Evolutionary conservation across 2,113 vertebrate genomes (phyloP).

Genomic region (Calonectris borealis): DNA sequence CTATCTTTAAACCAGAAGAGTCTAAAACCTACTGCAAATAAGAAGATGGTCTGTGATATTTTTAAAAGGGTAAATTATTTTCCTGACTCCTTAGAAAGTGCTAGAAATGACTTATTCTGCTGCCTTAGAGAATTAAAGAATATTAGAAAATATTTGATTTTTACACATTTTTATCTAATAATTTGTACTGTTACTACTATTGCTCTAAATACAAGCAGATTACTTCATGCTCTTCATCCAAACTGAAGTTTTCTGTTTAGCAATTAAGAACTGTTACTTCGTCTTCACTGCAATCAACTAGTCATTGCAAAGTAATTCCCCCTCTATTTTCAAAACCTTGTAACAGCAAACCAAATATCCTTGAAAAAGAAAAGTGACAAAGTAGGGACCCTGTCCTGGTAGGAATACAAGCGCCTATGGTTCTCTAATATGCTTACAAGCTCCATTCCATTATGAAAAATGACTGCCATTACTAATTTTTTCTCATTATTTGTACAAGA

Average conservation of each 20-base stretch:
- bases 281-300: neutral
- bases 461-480: neutral
- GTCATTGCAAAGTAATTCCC: neutral
- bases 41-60: fast-evolving
- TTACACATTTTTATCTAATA: neutral
- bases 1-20: neutral
- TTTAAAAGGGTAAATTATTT: neutral
- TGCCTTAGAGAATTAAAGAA: neutral
- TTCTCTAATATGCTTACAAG: neutral
- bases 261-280: neutral
- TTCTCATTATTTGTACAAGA: neutral
- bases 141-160: neutral
- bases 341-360: neutral
- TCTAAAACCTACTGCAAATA: neutral
- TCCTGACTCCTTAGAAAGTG: neutral
- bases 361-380: neutral
- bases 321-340: neutral
- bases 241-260: neutral
- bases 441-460: neutral
- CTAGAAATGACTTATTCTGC: neutral
- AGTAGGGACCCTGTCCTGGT: neutral
- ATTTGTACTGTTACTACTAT: neutral
- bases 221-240: neutral
- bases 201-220: neutral
- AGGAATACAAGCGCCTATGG: neutral